A percentile compares a stretch with the other conserved stretches of the same genome.
phyloP scores from a whole-genome alignment of 1,140 invertebrate genomes.

The Caerostris darwini region DNA sequence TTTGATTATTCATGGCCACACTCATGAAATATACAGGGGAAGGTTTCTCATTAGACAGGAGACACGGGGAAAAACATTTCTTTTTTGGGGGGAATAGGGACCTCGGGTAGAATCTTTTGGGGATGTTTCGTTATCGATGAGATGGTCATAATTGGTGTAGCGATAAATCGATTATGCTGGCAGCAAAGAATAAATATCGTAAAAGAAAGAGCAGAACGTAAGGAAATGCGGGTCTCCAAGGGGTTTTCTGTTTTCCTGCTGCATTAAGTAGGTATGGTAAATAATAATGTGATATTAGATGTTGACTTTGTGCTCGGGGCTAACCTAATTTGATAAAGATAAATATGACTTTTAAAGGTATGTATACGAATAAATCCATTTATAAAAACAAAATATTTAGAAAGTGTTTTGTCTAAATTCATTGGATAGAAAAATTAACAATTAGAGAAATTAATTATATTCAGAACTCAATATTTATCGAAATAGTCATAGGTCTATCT shows the following conservation, averaged over 20 bases:
- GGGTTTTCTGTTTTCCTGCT: neutral
- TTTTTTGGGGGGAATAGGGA: neutral
- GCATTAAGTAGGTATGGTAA: slow-evolving; percentile 7
- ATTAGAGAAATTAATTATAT: no score
- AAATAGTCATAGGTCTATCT: no score
- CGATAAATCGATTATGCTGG: neutral
- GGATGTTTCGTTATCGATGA: neutral
- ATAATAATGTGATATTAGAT: neutral
- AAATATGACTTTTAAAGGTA: no score
- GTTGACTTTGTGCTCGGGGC: no score
- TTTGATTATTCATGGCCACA: neutral
- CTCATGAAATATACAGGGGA: neutral
- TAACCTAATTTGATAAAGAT: no score
- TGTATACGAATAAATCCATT: no score
- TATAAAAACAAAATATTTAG: no score
- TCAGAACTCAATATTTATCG: no score
- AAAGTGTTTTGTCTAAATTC: no score
- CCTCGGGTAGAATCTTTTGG: no score
- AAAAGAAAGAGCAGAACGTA: neutral
- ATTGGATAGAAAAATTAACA: no score
- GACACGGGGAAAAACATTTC: neutral
- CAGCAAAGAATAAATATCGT: neutral
- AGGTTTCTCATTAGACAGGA: neutral
- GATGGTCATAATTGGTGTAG: slow-evolving; percentile 5
- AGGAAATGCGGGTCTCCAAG: neutral